phyloP scores from a whole-genome alignment of 2,113 vertebrate genomes.

The Chamaetylas fuelleborni region DNA sequence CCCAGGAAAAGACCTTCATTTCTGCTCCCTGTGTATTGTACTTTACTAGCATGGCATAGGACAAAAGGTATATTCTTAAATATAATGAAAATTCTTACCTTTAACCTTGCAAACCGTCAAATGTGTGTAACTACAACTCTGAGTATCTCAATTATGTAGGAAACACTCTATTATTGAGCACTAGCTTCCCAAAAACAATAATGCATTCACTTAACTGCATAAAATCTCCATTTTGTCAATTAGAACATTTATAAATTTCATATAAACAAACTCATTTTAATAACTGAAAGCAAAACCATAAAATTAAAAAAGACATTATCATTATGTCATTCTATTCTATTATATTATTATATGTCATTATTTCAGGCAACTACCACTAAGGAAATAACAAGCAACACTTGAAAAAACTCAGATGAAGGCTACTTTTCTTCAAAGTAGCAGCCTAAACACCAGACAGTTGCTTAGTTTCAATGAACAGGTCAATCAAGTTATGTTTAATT shows the following conservation, averaged over 20 bases:
- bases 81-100: neutral
- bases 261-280: neutral
- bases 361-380: neutral
- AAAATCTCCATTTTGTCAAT: neutral
- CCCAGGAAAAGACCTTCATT: neutral
- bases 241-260: neutral
- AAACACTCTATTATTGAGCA: neutral
- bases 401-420: constrained; percentile 50
- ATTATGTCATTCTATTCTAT: no score
- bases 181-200: neutral
- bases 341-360: neutral
- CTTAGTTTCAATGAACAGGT: neutral
- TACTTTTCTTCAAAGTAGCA: constrained; percentile 11
- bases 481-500: neutral
- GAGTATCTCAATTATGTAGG: neutral
- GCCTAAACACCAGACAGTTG: neutral
- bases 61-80: neutral
- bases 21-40: neutral
- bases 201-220: neutral
- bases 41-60: neutral
- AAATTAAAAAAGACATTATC: neutral
- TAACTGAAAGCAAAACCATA: neutral
- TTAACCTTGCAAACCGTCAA: neutral
- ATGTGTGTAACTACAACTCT: neutral
- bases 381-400: constrained; percentile 24